These are phyloP conservation scores for Dromas ardeola DNA, from an alignment of 2,113 vertebrate species.

Conservation along the genomic window DNA sequence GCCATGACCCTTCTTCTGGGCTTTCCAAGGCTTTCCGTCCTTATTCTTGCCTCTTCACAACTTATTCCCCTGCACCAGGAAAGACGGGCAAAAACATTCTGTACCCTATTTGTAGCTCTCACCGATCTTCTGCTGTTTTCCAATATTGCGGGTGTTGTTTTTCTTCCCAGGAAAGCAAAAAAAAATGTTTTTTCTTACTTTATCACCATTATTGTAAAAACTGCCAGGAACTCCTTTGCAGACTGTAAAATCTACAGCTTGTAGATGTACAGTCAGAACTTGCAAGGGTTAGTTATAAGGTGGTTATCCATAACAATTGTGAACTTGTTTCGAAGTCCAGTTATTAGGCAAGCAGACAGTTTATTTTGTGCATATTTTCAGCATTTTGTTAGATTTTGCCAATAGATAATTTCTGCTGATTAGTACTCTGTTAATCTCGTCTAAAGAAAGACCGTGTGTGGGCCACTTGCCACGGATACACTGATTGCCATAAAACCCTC, in stretches of 20 bases:
- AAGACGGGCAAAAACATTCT: background rate
- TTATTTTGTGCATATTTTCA: background rate
- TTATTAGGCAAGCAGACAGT: background rate
- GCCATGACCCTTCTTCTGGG: background rate
- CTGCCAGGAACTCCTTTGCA: background rate
- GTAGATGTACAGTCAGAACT: background rate
- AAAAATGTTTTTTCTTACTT: background rate
- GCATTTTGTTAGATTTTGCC: background rate
- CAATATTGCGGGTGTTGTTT: background rate
- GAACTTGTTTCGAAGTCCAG: background rate
- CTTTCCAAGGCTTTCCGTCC: background rate
- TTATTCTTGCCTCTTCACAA: background rate
- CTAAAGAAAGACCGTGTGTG: background rate
- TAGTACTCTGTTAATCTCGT: background rate
- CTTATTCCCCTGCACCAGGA: background rate
- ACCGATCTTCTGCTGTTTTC: background rate
- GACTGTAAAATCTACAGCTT: background rate
- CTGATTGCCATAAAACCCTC: background rate
- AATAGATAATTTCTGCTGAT: background rate
- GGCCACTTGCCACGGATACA: background rate
- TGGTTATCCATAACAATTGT: background rate
- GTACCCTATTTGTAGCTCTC: background rate
- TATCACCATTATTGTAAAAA: background rate
- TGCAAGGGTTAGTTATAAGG: background rate
- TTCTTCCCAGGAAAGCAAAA: background rate